Base-by-base conservation (phyloP, 2,888 invertebrate species). In the Epinotia demarniana region DNA sequence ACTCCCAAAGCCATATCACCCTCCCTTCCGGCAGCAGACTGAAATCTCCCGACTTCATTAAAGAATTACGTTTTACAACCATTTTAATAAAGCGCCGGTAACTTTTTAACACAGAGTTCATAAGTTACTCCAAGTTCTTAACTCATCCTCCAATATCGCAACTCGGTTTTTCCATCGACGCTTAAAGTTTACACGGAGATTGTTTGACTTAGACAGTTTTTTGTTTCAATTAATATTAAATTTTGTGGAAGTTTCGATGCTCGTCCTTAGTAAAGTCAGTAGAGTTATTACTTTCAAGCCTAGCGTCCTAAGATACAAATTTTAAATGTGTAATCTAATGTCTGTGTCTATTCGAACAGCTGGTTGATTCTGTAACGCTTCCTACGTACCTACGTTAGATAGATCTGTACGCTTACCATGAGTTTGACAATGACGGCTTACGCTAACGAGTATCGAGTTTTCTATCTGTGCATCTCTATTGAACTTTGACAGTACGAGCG, bases 161-260 rank as follows among this genome's bases (percentile, higher is more conserved):
- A 63, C 18, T 63, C 46, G 33, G 61, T 62, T 39, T 57, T 68
- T 49, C 60, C 19, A 61, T 61, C 58, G 70, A 70, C 57, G 46
- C 49, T 43, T 69, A 46, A 70, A 70, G 70, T 61, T 70, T 61
- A 27, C 27, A 39, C 18, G 46, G 18, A 46, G 19, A 69, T 57
- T 61, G 57, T 61, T 70, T 61, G 70, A 70, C 46, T 70, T 58
- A n/a, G 60, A 49, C 60, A 27, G 49, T 70, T 70, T 55, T 69
- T 46, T 49, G 23, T 70, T 70, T 11, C 43, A 46, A 60, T 60
- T 69, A 60, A 60, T n/a, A 60, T 60, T 69, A 16, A 68, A 43
- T 19, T 23, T 11, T 55, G 43, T 68, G 49, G 27, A 23, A 66
- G 11, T 43, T n/a, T 13, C 12, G 23, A 58, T 57, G 9, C 13